Percentiles rank a stretch among this genome's conserved stretches.
Conservation (phyloP, 2,113 vertebrate species). For the Pterocles gutturalis region DNA sequence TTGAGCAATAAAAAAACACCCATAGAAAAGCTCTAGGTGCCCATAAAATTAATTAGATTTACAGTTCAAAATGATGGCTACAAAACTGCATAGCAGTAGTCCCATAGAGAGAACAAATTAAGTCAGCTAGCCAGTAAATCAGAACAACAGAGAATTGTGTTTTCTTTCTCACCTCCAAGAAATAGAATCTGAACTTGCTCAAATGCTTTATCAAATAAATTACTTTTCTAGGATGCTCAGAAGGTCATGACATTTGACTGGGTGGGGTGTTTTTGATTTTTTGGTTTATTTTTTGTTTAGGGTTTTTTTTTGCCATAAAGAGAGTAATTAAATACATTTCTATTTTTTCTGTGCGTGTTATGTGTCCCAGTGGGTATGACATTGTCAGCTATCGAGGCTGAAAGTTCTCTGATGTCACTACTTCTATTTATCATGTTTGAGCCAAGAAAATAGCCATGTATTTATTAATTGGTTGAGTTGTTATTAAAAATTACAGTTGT, state of each 20-base stretch:
- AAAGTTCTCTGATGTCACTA: neutral
- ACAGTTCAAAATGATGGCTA: neutral
- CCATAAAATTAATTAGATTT: slow-evolving; percentile 44
- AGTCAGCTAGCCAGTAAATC: slow-evolving; percentile 22
- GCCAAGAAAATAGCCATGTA: neutral
- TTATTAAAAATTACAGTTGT: neutral
- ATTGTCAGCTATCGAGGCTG: neutral
- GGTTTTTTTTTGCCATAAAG: neutral
- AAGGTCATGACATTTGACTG: neutral
- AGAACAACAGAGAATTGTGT: neutral
- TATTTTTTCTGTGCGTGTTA: neutral
- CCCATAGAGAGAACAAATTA: slow-evolving; percentile 35
- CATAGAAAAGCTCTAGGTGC: neutral
- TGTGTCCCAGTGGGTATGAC: neutral
- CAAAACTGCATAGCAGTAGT: slow-evolving; percentile 1
- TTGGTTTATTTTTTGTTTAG: neutral
- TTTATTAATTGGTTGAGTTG: neutral
- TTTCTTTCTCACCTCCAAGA: neutral
- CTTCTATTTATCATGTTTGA: neutral
- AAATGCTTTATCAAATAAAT: slow-evolving; percentile 11
- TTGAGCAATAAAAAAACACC: neutral
- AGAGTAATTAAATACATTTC: neutral
- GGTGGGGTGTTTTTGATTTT: accelerated
- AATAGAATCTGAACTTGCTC: neutral
- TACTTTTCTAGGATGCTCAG: neutral